Conservation (phyloP, 2,888 invertebrate genomes). For the Harpalus rufipes region DNA sequence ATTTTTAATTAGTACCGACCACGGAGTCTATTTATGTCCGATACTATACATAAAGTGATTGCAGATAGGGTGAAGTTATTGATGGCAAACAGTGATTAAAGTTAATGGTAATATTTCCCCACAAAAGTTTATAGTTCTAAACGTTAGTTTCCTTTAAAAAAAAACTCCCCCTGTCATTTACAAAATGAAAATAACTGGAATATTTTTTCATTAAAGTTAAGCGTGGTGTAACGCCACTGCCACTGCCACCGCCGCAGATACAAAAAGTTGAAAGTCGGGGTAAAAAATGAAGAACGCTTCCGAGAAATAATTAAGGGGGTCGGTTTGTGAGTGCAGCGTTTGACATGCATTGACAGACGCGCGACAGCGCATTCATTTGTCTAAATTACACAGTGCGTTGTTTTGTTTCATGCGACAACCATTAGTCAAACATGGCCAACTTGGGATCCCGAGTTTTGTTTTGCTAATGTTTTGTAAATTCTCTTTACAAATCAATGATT, state of each 20-base stretch:
- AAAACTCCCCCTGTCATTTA: slow-evolving; percentile 38
- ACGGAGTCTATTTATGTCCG: too few species aligned
- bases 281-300: slow-evolving; percentile 64
- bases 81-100: not conserved
- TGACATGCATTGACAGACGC: slow-evolving; percentile 65
- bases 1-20: too few species aligned
- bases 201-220: slow-evolving; percentile 61
- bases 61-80: not conserved
- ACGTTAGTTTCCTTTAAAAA: slow-evolving; percentile 12
- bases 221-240: slow-evolving; percentile 22
- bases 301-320: slow-evolving; percentile 61
- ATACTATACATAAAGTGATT: too few species aligned
- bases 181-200: slow-evolving; percentile 57
- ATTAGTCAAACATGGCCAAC: slow-evolving; percentile 54
- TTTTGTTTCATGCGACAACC: slow-evolving; percentile 64
- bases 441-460: slow-evolving; percentile 36
- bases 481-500: slow-evolving; percentile 59
- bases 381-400: slow-evolving; percentile 66
- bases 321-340: slow-evolving; percentile 52
- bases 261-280: slow-evolving; percentile 35
- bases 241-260: not conserved
- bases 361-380: slow-evolving; percentile 65
- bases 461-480: slow-evolving; percentile 61
- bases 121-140: not conserved
- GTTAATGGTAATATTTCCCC: not conserved